These are phyloP conservation scores for Spongilla lacustris DNA, from an alignment of 37 sponge, comb jelly and placozoan species.

Conservation along the genomic window DNA sequence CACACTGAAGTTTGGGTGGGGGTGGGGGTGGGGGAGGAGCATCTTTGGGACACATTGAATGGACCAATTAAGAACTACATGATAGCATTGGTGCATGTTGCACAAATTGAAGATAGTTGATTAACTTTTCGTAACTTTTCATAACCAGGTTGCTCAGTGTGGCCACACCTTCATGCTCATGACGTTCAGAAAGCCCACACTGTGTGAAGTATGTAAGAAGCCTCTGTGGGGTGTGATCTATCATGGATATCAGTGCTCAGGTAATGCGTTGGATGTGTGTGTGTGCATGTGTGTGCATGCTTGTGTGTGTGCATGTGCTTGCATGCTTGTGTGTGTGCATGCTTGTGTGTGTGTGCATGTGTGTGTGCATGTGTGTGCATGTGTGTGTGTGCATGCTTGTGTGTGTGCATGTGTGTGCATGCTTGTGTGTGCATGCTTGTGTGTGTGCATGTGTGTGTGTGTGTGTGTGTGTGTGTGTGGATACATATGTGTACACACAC, in stretches of 20 bases:
- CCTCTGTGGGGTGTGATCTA: slow-evolving; percentile 77
- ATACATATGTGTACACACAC: slow-evolving; percentile 2
- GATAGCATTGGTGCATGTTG: no score
- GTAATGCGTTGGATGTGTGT: slow-evolving; percentile 5
- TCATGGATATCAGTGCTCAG: slow-evolving; percentile 79
- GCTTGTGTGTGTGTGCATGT: slow-evolving; percentile 17
- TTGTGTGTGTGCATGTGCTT: slow-evolving; percentile 6
- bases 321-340: slow-evolving; percentile 14
- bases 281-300: slow-evolving; percentile 35
- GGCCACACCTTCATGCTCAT: slow-evolving; percentile 76
- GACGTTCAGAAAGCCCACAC: slow-evolving; percentile 17
- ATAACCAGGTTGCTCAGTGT: background rate
- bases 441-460: slow-evolving; percentile 37
- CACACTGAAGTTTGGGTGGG: no score
- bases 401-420: slow-evolving; percentile 35
- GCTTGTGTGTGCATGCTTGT: slow-evolving; percentile 30
- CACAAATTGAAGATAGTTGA: no score
- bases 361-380: slow-evolving; percentile 30
- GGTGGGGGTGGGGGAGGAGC: no score
- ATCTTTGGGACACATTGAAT: no score
- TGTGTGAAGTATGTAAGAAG: slow-evolving; percentile 69
- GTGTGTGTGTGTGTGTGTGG: background rate
- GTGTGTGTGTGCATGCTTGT: slow-evolving; percentile 32
- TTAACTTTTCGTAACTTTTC: background rate
- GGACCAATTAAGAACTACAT: no score